A percentile compares a stretch with the other conserved stretches of the same genome.
These are phyloP conservation scores for Drosophila paramelanica DNA, from an alignment of 2,888 invertebrate genomes.

Conservation along the genomic window DNA sequence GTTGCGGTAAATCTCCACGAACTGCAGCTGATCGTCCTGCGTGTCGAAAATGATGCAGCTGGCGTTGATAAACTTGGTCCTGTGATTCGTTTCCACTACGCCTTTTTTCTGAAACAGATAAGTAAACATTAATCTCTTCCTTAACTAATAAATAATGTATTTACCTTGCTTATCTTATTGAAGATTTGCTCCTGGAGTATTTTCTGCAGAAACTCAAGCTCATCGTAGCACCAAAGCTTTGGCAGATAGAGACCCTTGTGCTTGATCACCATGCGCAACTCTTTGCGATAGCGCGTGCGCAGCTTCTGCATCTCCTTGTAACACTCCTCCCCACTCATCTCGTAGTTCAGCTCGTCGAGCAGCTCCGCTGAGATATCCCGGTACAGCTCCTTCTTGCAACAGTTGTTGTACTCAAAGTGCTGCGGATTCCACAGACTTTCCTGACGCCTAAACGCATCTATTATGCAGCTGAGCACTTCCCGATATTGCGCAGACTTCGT, in stretches of 20 bases:
- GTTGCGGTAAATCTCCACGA: conserved; percentile 78
- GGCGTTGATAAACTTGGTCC: conserved; percentile 71
- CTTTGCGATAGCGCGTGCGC: conserved; percentile 78
- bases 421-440: conserved; percentile 79
- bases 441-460: conserved; percentile 62
- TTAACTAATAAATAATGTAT: not conserved
- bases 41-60: conserved; percentile 58
- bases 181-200: conserved; percentile 75
- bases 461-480: conserved; percentile 72
- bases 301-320: conserved; percentile 76
- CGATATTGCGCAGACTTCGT: conserved; percentile 65
- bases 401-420: conserved; percentile 63
- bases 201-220: conserved; percentile 77
- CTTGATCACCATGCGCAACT: conserved; percentile 73
- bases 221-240: conserved; percentile 81
- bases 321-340: conserved; percentile 69
- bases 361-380: conserved; percentile 65
- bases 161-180: conserved; percentile 73
- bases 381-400: conserved; percentile 64
- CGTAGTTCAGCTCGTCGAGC: conserved; percentile 62
- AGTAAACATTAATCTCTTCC: not conserved
- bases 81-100: conserved; percentile 67
- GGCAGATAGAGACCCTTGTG: conserved; percentile 79
- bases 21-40: conserved; percentile 70
- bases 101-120: conserved; percentile 62